These are phyloP conservation scores for Oncorhynchus gorbuscha DNA, from an alignment of 2,113 vertebrate genomes.

Conservation along the genomic window DNA sequence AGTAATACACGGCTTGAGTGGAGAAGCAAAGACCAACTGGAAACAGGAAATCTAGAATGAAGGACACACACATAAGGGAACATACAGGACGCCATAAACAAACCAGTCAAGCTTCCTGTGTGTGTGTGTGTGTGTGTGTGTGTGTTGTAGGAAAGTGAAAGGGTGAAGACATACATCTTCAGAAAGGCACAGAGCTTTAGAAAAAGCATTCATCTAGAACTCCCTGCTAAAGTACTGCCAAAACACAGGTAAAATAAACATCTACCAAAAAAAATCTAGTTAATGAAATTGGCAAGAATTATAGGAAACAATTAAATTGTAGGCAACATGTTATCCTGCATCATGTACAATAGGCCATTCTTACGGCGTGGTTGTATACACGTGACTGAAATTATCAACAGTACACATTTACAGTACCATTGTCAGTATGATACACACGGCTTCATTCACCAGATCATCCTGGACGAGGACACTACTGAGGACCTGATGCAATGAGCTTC, in stretches of 20 bases:
- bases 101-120: slow-evolving; percentile 22
- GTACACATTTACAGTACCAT: not conserved
- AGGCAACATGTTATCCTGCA: slow-evolving; percentile 24
- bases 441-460: not conserved
- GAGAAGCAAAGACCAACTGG: no score
- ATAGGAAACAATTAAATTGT: not conserved
- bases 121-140: slow-evolving; percentile 6
- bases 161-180: slow-evolving; percentile 57
- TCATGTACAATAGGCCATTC: slow-evolving; percentile 1
- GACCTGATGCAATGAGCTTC: slow-evolving; percentile 20
- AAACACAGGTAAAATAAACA: slow-evolving; percentile 15
- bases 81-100: slow-evolving; percentile 13
- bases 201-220: slow-evolving; percentile 50
- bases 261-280: slow-evolving; percentile 38
- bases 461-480: no score
- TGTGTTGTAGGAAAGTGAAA: slow-evolving; percentile 17
- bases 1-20: slow-evolving; percentile 12
- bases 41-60: not conserved
- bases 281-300: slow-evolving; percentile 50
- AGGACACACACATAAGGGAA: not conserved
- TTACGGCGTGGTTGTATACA: not conserved
- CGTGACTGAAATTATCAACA: not conserved
- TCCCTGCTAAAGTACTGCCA: slow-evolving; percentile 57
- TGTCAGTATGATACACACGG: not conserved
- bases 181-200: slow-evolving; percentile 77